Evolutionary conservation across 2,797 vertebrate genomes (phyloP).

Genomic region (Sparidentex hasta): DNA sequence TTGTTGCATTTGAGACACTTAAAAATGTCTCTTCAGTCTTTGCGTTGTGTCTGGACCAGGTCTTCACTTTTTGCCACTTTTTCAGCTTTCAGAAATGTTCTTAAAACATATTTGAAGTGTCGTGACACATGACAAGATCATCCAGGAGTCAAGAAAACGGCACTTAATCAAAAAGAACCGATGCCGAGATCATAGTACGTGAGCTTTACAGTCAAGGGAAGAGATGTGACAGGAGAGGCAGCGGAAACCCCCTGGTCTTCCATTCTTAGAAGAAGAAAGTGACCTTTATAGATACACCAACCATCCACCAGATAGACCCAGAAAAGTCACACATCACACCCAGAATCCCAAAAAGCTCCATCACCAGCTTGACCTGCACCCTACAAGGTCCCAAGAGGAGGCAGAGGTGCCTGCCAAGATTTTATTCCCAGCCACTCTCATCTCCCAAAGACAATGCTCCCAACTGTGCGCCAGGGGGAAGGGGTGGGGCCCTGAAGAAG

Average conservation of each 20-base stretch:
- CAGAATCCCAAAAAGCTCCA: conserved; percentile 57
- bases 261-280: conserved; percentile 4
- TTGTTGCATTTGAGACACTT: not conserved
- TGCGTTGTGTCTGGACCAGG: not conserved
- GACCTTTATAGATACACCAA: conserved; percentile 23
- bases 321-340: conserved; percentile 61
- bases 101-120: not conserved
- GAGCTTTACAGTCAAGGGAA: not conserved
- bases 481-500: conserved; percentile 59
- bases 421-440: conserved; percentile 53
- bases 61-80: not conserved
- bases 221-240: conserved; percentile 18
- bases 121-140: not conserved
- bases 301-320: conserved; percentile 54
- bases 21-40: not conserved
- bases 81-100: not conserved
- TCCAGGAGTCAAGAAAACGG: not conserved
- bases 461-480: conserved; percentile 62
- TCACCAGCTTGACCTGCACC: conserved; percentile 53
- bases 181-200: not conserved
- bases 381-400: conserved; percentile 44
- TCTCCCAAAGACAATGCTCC: conserved; percentile 66
- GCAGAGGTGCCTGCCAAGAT: conserved; percentile 40
- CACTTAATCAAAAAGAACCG: not conserved
- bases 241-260: conserved; percentile 1